Evolutionary conservation across 2,888 invertebrate species (phyloP), one percentile per base, ranked within the genome.

Genomic region (Athalia cordata): DNA sequence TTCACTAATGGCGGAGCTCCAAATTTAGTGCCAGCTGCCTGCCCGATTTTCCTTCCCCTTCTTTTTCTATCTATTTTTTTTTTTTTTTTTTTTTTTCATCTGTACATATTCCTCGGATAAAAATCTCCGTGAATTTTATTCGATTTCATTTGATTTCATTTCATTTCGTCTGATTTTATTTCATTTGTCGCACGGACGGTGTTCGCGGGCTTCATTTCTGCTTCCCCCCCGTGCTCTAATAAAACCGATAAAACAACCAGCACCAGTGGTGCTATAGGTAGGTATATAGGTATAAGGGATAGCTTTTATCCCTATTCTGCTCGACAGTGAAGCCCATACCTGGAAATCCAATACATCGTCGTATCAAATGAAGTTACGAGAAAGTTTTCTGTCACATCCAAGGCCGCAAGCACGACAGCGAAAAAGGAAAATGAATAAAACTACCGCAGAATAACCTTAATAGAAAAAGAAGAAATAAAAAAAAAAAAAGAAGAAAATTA

Each of bases 271-370:
- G 29, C 29, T 29, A 29, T 29, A 29, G 29, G 29, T 29, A 29
- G 29, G 29, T 29, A 29, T 29, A 29, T 29, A 29, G 29, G 29
- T 29, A 29, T 29, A 29, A 29, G 29, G 29, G 29, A 29, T 29
- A 29, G 29, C 29, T 29, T 29, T 29, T 29, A 29, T 29, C 29
- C 29, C 55, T 55, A 8, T n/a, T 55, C 55, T n/a, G 4, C 55
- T 8, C 55, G 8, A 11, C n/a, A 8, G 4, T 11, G 55, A 55
- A 55, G 55, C 8, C 9, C 7, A 55, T 7, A 29, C 3, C n/a
- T 49, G 49, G 13, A 55, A 43, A 68, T 68, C 8, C 55, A 68
- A 68, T 68, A 47, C 13, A 29, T 68, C 55, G 9, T 11, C 55
- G 52, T 29, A 29, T 52, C 11, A 43, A 55, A n/a, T 55, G 11